These are phyloP conservation scores for Pantherophis alleghaniensis DNA, from an alignment of 2,797 vertebrate genomes.

Conservation along the genomic window DNA sequence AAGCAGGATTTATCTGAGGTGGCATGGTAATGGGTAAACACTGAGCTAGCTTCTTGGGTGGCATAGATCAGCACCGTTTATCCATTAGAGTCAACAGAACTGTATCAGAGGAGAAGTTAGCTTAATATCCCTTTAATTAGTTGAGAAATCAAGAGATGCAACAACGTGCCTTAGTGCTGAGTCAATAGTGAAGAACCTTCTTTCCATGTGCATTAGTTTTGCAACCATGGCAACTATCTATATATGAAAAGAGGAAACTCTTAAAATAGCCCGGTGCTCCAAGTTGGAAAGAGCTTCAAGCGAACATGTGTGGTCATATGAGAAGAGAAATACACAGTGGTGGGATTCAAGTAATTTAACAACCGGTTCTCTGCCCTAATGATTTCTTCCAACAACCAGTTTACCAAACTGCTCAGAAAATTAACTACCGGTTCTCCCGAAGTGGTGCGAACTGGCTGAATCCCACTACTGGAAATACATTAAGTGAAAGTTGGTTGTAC, in stretches of 20 bases:
- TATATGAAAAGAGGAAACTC: constrained; percentile 37
- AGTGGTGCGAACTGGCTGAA: too few relatives aligned
- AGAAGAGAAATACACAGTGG: not conserved
- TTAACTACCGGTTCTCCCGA: too few relatives aligned
- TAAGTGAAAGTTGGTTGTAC: not conserved
- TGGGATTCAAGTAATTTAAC: too few relatives aligned
- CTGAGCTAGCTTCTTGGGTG: not conserved
- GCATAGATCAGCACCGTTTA: not conserved
- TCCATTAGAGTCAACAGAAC: not conserved
- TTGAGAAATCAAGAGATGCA: constrained; percentile 13
- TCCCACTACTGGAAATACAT: not conserved
- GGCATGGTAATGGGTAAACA: not conserved
- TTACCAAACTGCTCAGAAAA: too few relatives aligned
- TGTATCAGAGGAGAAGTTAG: constrained; percentile 32
- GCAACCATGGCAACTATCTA: constrained; percentile 42
- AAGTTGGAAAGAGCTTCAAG: constrained; percentile 45
- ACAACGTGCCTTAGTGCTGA: constrained; percentile 49
- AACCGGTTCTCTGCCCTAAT: too few relatives aligned
- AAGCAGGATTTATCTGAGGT: not conserved
- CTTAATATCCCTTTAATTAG: constrained; percentile 14
- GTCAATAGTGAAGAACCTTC: constrained; percentile 31
- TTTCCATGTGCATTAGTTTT: constrained; percentile 44
- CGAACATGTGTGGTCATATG: constrained; percentile 40
- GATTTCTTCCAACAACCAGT: too few relatives aligned
- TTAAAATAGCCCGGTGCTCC: constrained; percentile 62